phyloP scores from a whole-genome alignment of 2,113 vertebrate species.

The Gavialis gangeticus region DNA sequence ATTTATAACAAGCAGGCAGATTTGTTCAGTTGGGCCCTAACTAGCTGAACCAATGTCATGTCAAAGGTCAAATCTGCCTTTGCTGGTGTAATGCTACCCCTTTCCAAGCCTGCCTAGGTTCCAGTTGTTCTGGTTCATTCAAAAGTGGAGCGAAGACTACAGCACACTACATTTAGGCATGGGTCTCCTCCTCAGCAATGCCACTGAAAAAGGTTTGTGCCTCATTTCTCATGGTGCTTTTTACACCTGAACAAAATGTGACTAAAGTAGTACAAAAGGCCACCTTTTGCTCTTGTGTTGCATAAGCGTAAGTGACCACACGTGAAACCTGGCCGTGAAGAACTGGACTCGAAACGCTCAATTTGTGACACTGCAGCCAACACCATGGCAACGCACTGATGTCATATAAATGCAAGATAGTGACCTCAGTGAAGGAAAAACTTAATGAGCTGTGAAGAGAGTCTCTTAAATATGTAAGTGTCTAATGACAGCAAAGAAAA shows the following conservation, averaged over 20 bases:
- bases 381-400: background rate
- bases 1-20: too few species aligned
- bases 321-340: background rate
- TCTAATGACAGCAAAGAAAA: too few species aligned
- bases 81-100: background rate
- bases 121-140: background rate
- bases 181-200: background rate
- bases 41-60: background rate
- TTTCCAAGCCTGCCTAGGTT: background rate
- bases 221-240: background rate
- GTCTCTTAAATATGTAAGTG: background rate
- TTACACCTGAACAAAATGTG: background rate
- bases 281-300: background rate
- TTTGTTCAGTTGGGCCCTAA: background rate
- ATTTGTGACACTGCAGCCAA: background rate
- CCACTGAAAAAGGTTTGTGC: too few species aligned
- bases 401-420: background rate
- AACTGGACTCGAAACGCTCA: background rate
- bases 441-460: background rate
- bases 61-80: background rate
- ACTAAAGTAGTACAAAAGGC: background rate
- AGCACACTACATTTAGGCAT: background rate
- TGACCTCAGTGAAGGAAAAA: background rate
- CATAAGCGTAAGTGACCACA: background rate
- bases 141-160: background rate